These are phyloP conservation scores for Zeus faber DNA, from an alignment of 2,113 vertebrate species.

Conservation along the genomic window DNA sequence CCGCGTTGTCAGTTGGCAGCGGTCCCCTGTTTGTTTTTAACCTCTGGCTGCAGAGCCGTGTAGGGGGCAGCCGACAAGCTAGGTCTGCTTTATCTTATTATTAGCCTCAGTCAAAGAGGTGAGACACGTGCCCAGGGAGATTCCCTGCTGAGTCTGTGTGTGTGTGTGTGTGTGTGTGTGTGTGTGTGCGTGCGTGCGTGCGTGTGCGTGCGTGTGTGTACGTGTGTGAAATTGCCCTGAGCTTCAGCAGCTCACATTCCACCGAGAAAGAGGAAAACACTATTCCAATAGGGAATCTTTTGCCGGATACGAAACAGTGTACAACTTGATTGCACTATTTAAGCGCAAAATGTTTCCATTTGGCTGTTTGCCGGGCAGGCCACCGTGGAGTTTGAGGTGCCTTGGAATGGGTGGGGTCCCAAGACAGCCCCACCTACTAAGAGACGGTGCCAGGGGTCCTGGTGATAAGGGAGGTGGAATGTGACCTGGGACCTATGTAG, in stretches of 20 bases:
- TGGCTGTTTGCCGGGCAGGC: background rate
- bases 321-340: no score
- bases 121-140: constrained; percentile 13
- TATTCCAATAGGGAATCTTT: no score
- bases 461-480: no score
- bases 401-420: no score
- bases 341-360: background rate
- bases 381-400: no score
- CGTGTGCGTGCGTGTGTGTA: no score
- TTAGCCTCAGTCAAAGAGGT: constrained; percentile 25
- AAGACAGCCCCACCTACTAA: no score
- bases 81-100: constrained; percentile 38
- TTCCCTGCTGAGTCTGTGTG: background rate
- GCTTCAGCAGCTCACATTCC: background rate
- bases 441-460: no score
- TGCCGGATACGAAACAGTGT: no score
- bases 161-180: constrained; percentile 4
- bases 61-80: constrained; percentile 23
- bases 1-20: constrained; percentile 11
- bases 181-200: background rate
- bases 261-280: background rate
- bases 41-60: constrained; percentile 23
- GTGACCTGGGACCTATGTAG: no score
- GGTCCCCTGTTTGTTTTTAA: constrained; percentile 25
- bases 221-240: background rate